Evolutionary conservation across 2,888 invertebrate species (phyloP).

Genomic region (Apoderus coryli): DNA sequence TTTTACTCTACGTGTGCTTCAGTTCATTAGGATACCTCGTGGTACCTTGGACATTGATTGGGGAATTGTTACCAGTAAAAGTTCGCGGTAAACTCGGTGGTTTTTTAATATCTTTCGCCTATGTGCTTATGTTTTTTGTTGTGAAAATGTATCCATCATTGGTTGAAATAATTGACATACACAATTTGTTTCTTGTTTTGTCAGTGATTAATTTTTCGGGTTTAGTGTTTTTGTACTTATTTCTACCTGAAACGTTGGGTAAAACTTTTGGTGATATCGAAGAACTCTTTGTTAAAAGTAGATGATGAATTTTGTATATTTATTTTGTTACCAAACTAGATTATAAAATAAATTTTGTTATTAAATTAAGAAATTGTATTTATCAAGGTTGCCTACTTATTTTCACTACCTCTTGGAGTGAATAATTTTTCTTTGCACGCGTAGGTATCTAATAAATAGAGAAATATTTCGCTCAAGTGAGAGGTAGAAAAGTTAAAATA

Average conservation of each 20-base stretch:
- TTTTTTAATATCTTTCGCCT: constrained; percentile 36
- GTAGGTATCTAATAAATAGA: no score
- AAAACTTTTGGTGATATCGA: constrained; percentile 41
- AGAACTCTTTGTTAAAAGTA: constrained; percentile 28
- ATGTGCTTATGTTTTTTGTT: constrained; percentile 38
- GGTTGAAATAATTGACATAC: constrained; percentile 30
- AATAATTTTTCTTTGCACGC: no score
- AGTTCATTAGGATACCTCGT: constrained; percentile 39
- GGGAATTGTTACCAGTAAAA: constrained; percentile 38
- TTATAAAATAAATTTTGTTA: no score
- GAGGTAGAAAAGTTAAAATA: no score
- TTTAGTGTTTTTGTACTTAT: constrained; percentile 34
- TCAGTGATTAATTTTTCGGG: constrained; percentile 33
- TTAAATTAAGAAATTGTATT: no score
- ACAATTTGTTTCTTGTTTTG: constrained; percentile 35
- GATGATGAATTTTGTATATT: no score
- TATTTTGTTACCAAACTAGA: no score
- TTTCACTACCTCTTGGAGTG: no score
- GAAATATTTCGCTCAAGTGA: no score
- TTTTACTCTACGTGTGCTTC: constrained; percentile 38
- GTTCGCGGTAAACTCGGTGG: constrained; percentile 39
- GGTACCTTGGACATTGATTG: constrained; percentile 44
- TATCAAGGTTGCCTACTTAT: no score
- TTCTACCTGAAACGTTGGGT: constrained; percentile 42
- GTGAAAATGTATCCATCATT: constrained; percentile 38